Conservation (phyloP, 1,140 invertebrate species). For the Bombus turneri region DNA sequence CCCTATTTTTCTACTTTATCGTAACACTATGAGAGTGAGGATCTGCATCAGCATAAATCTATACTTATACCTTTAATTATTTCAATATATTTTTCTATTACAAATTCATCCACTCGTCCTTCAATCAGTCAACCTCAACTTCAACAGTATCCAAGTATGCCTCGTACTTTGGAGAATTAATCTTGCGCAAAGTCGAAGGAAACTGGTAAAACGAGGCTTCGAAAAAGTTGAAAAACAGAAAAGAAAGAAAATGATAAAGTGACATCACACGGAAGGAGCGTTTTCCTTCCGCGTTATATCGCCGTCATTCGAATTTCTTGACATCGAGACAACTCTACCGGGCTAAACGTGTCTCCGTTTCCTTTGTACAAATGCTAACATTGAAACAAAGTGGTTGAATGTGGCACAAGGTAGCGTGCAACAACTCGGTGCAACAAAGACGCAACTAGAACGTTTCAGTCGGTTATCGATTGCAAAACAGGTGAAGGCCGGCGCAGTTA, state of each 20-base stretch:
- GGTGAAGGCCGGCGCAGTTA: slow-evolving; percentile 21
- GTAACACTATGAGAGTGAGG: too few relatives aligned
- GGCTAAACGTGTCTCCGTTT: neutral
- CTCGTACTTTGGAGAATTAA: too few relatives aligned
- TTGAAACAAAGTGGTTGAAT: neutral
- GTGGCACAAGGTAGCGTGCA: neutral
- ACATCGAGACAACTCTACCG: neutral
- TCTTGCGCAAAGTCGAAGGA: too few relatives aligned
- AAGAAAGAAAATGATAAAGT: neutral
- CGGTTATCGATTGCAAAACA: slow-evolving; percentile 30
- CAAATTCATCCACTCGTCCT: too few relatives aligned
- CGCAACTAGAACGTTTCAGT: neutral
- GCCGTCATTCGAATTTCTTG: neutral
- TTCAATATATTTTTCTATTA: too few relatives aligned
- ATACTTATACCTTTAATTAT: too few relatives aligned
- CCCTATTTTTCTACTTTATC: too few relatives aligned
- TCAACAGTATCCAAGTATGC: too few relatives aligned
- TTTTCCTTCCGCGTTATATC: neutral
- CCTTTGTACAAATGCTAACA: neutral
- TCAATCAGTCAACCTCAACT: too few relatives aligned
- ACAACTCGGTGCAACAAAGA: neutral
- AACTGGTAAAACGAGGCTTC: too few relatives aligned
- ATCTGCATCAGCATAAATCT: too few relatives aligned
- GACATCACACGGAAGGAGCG: neutral
- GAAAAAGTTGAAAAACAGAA: too few relatives aligned